These are phyloP conservation scores for Metopolophium dirhodum DNA, from an alignment of 1,140 invertebrate genomes.

Conservation along the genomic window DNA sequence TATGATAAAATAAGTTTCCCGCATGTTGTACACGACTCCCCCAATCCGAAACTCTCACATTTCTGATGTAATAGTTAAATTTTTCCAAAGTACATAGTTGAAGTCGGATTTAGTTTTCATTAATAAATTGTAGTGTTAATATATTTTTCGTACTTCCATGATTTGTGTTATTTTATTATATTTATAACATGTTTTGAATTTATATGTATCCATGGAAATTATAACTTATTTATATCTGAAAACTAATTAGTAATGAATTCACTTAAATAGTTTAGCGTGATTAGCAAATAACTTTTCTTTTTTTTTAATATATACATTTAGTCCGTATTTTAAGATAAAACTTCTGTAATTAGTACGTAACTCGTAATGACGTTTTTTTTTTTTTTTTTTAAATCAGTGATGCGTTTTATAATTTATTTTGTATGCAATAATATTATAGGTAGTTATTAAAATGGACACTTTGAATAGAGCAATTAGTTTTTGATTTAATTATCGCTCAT, in stretches of 20 bases:
- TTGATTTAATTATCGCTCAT: not conserved
- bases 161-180: too few relatives aligned
- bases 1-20: too few relatives aligned
- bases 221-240: not conserved
- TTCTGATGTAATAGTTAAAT: too few relatives aligned
- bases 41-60: too few relatives aligned
- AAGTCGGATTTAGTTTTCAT: too few relatives aligned
- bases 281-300: not conserved
- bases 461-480: not conserved
- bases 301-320: not conserved
- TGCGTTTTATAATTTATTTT: not conserved
- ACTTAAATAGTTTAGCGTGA: not conserved
- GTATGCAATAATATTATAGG: not conserved
- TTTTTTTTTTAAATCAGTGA: not conserved
- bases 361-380: not conserved
- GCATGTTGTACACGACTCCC: too few relatives aligned
- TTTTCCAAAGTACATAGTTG: too few relatives aligned
- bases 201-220: not conserved
- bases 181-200: too few relatives aligned
- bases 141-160: too few relatives aligned
- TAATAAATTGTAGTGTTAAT: too few relatives aligned
- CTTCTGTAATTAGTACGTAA: not conserved
- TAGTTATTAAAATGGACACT: not conserved
- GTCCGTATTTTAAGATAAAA: not conserved
- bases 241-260: not conserved